A percentile compares a stretch with the other conserved stretches of the same genome.
Evolutionary conservation across 2,888 invertebrate genomes (phyloP).

Genomic region (Tenodera sinensis): DNA sequence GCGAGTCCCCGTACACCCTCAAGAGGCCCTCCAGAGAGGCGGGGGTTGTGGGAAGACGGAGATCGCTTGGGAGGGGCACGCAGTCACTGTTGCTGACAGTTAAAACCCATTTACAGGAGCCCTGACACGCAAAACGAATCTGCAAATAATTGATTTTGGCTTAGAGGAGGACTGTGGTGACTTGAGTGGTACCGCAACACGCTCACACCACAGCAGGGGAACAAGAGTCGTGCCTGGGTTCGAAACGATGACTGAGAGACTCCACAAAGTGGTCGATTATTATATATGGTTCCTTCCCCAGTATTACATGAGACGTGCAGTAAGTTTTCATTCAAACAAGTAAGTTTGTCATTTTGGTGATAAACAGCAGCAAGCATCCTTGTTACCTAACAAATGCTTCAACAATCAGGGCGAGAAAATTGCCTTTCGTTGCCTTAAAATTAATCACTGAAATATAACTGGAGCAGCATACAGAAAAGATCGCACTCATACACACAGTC

Average conservation of each 20-base stretch:
- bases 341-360: no score
- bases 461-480: no score
- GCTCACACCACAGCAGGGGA: neutral
- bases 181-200: neutral
- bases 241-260: neutral
- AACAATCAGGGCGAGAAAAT: no score
- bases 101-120: conserved; percentile 28
- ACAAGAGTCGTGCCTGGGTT: neutral
- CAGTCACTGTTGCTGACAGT: conserved; percentile 25
- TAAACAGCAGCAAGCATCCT: no score
- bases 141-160: conserved; percentile 27
- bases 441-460: no score
- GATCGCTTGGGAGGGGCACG: conserved; percentile 12
- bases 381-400: no score
- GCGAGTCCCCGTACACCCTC: neutral
- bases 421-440: no score
- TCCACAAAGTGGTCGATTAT: no score
- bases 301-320: no score
- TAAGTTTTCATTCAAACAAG: no score
- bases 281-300: no score
- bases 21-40: neutral
- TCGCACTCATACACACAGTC: no score
- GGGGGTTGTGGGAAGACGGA: neutral
- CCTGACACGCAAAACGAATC: conserved; percentile 29
- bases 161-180: neutral